Percentiles rank a stretch among this genome's conserved stretches.
Conservation (phyloP, 1,140 invertebrate genomes). For the Euglossa dilemma region DNA sequence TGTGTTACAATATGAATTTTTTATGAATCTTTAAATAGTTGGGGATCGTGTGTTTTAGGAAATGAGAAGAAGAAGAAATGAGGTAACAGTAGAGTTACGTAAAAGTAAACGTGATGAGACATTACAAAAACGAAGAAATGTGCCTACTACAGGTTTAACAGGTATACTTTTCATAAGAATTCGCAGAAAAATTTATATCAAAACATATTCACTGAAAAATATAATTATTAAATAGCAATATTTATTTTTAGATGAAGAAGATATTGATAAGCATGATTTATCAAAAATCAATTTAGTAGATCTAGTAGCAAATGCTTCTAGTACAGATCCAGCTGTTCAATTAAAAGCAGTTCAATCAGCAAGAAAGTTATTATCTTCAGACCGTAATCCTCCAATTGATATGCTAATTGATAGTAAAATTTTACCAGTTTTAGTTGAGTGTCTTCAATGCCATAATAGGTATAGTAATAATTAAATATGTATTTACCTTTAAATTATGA, state of each 20-base stretch:
- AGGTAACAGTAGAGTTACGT: constrained; percentile 96
- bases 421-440: constrained; percentile 95
- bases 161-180: constrained; percentile 79
- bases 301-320: constrained; percentile 89
- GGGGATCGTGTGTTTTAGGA: constrained; percentile 85
- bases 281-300: constrained; percentile 86
- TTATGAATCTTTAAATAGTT: neutral
- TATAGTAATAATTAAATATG: constrained; percentile 77
- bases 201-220: neutral
- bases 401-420: constrained; percentile 96
- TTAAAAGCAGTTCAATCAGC: constrained; percentile 93
- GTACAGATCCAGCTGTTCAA: constrained; percentile 88
- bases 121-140: constrained; percentile 96
- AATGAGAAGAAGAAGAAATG: constrained; percentile 97
- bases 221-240: neutral
- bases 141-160: constrained; percentile 91
- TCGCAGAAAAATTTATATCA: neutral
- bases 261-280: constrained; percentile 86
- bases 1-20: neutral
- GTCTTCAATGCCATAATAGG: constrained; percentile 92
- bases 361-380: constrained; percentile 96
- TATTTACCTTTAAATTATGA: constrained; percentile 6
- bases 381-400: constrained; percentile 99
- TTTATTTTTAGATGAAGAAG: constrained; percentile 86
- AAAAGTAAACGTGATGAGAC: constrained; percentile 99